These are phyloP conservation scores for Xestia rhomboidea DNA, from an alignment of 2,888 invertebrate species.

Conservation along the genomic window DNA sequence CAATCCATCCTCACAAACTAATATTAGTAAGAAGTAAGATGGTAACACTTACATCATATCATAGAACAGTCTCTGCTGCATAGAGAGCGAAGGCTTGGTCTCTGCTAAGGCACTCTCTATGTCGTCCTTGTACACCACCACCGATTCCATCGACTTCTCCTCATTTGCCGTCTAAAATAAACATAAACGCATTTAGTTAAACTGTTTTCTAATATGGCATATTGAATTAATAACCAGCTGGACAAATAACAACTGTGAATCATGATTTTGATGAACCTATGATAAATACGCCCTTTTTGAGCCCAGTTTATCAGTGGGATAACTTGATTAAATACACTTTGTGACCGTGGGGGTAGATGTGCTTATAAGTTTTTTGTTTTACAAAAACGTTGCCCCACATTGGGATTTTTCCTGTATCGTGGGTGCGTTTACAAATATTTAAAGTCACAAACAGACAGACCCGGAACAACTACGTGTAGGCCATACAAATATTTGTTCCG, in stretches of 20 bases:
- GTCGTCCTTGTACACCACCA: slow-evolving; percentile 90
- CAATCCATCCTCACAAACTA: no score
- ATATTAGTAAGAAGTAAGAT: no score
- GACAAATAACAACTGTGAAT: neutral
- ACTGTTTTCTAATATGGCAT: neutral
- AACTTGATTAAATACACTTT: no score
- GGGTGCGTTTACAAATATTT: no score
- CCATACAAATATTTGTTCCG: no score
- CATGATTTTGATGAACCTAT: neutral
- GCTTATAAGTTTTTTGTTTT: no score
- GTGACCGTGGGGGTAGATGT: no score
- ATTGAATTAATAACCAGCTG: neutral
- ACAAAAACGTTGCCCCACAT: no score
- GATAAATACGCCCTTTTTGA: neutral
- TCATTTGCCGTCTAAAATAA: slow-evolving; percentile 82
- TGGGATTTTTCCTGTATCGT: no score
- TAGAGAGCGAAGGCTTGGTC: slow-evolving; percentile 94
- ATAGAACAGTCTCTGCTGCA: slow-evolving; percentile 93
- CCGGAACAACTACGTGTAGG: no score
- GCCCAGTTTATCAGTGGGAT: neutral
- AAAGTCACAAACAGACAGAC: no score
- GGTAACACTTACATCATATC: slow-evolving; percentile 92
- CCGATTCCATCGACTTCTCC: slow-evolving; percentile 77
- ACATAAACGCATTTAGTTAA: neutral
- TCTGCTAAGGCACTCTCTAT: slow-evolving; percentile 92